A percentile compares a stretch with the other conserved stretches of the same genome.
These are phyloP conservation scores for Callorhinus ursinus DNA, from an alignment of 2,113 vertebrate genomes.

Conservation along the genomic window DNA sequence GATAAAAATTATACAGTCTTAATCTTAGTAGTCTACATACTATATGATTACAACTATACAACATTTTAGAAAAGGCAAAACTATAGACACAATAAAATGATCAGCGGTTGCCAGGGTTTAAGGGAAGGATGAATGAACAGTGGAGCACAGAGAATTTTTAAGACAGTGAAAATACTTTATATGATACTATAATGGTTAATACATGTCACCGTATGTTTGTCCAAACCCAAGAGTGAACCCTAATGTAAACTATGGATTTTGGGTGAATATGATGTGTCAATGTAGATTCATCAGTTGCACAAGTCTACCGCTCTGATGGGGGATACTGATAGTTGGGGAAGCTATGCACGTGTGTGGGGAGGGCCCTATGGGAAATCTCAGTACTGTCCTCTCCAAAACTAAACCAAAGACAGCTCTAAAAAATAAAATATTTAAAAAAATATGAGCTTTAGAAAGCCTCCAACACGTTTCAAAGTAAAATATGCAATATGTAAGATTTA, in stretches of 20 bases:
- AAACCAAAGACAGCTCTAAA: not conserved
- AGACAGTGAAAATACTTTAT: no score
- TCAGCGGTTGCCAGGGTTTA: no score
- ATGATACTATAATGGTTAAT: no score
- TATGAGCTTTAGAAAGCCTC: not conserved
- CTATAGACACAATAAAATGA: not conserved
- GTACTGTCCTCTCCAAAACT: not conserved
- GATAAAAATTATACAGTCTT: not conserved
- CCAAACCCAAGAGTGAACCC: not conserved
- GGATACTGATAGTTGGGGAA: not conserved
- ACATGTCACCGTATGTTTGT: not conserved
- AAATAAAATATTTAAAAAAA: not conserved
- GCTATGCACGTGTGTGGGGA: not conserved
- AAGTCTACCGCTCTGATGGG: not conserved
- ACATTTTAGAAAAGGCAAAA: not conserved
- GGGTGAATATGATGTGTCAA: not conserved
- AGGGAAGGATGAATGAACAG: not conserved
- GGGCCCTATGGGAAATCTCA: not conserved
- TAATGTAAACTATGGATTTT: not conserved
- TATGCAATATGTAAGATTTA: not conserved
- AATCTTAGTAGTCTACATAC: not conserved
- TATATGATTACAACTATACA: not conserved
- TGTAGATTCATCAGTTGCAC: not conserved
- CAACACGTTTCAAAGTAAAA: not conserved
- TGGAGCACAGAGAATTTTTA: no score